phyloP scores from a whole-genome alignment of 2,888 invertebrate genomes.

The Morpho helenor region DNA sequence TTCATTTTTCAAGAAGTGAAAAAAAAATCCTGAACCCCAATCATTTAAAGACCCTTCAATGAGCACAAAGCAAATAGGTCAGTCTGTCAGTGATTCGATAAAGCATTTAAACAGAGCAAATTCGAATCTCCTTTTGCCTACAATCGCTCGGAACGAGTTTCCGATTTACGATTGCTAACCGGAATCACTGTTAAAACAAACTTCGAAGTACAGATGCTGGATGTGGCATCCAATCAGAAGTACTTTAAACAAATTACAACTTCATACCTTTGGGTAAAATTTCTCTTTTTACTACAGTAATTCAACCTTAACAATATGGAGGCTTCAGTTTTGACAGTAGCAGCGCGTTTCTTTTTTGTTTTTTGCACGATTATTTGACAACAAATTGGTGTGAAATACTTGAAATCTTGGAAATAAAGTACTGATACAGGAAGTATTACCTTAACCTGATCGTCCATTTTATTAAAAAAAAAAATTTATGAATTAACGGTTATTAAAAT shows the following conservation, averaged over 20 bases:
- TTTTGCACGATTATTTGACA: too few relatives aligned
- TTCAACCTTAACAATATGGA: too few relatives aligned
- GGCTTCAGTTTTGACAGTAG: too few relatives aligned
- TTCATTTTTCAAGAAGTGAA: neutral
- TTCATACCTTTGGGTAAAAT: too few relatives aligned
- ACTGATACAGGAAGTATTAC: too few relatives aligned
- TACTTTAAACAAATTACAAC: neutral
- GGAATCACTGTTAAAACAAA: conserved; percentile 17
- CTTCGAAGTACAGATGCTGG: conserved; percentile 10
- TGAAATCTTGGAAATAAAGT: too few relatives aligned
- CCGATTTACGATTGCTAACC: conserved; percentile 29
- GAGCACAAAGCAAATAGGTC: conserved; percentile 13
- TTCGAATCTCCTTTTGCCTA: conserved; percentile 24
- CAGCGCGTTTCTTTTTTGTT: too few relatives aligned
- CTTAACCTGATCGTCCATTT: too few relatives aligned
- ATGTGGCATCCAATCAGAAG: neutral
- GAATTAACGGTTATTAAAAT: too few relatives aligned
- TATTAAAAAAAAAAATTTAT: too few relatives aligned
- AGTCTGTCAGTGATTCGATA: conserved; percentile 11
- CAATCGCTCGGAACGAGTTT: conserved; percentile 27
- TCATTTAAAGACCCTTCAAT: neutral
- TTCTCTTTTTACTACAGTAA: too few relatives aligned
- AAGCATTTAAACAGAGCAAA: conserved; percentile 29
- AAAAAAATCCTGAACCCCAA: neutral
- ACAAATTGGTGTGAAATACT: too few relatives aligned